Base-by-base conservation (phyloP, 30 jellyfish, hydroid and myxozoan genomes). In the Pseudorhiza aurosa region DNA sequence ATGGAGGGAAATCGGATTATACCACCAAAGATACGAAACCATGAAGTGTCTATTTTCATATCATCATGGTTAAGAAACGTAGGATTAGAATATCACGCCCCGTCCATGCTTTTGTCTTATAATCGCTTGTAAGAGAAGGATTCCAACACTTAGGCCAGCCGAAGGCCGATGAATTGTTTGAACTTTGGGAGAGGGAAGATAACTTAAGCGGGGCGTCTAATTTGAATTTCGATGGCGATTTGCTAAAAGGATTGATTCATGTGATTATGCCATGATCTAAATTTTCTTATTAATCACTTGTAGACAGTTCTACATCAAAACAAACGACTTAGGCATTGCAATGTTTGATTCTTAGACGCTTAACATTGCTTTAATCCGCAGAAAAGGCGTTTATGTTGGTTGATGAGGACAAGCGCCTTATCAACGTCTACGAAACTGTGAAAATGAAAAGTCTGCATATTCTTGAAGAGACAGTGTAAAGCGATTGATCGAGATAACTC, bases 241-340 rank as follows among this genome's bases (percentile, higher is more conserved):
- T 77, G 89, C 44, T 89, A 88, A 58, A 88, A 36, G 82, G 85
- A 65, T 71, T 60, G 86, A 55, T 65, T 71, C 57, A 75, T 68
- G 39, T 58, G 90, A 57, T 64, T 65, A 17, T 4, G 56, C 44
- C 47, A 19, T 67, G 59, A 65, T 63, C 83, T 25, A 59, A 17
- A 51, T 57, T 63, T 65, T 44, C 62, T 46, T 50, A 24, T 64
- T 64, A 60, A 46, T 43, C 50, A 65, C 22, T 42, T 21, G 56
- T 68, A 80, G 83, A 80, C 91, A 64, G 81, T 50, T 62, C 59
- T 37, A 15, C 63, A 46, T 62, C 47, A 42, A 17, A 58, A 76
- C 84, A 80, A 80, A 47, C 77, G 74, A 18, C 21, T 31, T 26
- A 62, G 32, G 31, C 70, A 26, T 58, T 40, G 81, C 89, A 68